phyloP scores from a whole-genome alignment of 2,797 vertebrate genomes.

The Diceros bicornis region DNA sequence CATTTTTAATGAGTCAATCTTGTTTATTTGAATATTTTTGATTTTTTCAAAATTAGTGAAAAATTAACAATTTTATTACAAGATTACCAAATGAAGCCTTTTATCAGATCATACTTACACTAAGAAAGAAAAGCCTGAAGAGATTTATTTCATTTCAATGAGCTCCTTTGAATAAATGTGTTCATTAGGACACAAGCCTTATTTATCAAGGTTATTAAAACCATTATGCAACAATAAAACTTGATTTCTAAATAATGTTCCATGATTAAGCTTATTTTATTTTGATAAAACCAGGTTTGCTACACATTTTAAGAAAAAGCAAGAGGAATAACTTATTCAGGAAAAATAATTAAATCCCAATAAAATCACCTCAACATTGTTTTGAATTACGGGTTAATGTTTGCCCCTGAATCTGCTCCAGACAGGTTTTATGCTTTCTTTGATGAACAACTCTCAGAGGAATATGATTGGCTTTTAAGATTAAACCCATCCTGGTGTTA shows the following conservation, averaged over 20 bases:
- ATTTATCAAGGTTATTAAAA: conserved; percentile 42
- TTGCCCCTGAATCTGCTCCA: not conserved
- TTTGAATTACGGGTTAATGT: not conserved
- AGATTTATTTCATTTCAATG: conserved; percentile 38
- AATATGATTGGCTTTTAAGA: not conserved
- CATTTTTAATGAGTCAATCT: conserved; percentile 27
- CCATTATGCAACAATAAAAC: not conserved
- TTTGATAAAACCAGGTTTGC: not conserved
- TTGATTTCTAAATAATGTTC: conserved; percentile 41
- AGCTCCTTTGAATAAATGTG: not conserved
- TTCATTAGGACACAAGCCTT: conserved; percentile 53
- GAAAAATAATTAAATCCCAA: conserved; percentile 34
- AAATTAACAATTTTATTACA: not conserved
- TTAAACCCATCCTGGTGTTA: not conserved
- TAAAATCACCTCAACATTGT: not conserved
- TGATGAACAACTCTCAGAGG: not conserved
- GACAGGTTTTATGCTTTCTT: not conserved
- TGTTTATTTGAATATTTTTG: conserved; percentile 31
- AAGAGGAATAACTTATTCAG: conserved; percentile 45
- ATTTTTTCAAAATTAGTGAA: conserved; percentile 64
- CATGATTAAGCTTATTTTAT: conserved; percentile 32
- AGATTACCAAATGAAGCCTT: conserved; percentile 58
- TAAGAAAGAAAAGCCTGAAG: conserved; percentile 36
- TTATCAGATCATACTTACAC: conserved; percentile 4
- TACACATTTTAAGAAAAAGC: conserved; percentile 42